A percentile compares a stretch with the other conserved stretches of the same genome.
phyloP scores from a whole-genome alignment of 2,113 vertebrate genomes.

The Thinocorus orbignyianus region DNA sequence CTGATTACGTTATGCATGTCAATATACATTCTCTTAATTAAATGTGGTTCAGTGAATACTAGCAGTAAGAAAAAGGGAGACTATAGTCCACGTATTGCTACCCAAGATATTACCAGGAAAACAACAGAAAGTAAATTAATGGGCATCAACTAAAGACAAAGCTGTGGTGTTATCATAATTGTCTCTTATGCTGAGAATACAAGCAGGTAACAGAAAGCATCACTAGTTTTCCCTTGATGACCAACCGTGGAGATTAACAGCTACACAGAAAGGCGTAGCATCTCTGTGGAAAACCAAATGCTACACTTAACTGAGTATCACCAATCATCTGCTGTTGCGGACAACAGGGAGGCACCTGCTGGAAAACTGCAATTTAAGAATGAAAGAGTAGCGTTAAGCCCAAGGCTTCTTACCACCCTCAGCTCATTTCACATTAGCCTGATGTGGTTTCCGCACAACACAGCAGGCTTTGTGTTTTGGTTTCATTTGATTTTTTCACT shows the following conservation, averaged over 20 bases:
- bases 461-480: background rate
- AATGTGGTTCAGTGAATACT: constrained; percentile 51
- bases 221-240: background rate
- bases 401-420: background rate
- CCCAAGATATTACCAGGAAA: background rate
- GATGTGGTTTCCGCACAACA: background rate
- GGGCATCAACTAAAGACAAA: background rate
- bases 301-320: background rate
- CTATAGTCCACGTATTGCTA: background rate
- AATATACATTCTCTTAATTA: constrained; percentile 72
- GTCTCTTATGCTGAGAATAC: background rate
- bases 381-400: background rate
- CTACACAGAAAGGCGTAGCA: background rate
- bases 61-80: background rate
- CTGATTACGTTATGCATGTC: constrained; percentile 57
- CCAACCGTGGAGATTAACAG: background rate
- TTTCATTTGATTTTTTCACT: background rate
- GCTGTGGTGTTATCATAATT: background rate
- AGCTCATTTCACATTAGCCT: background rate
- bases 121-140: background rate
- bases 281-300: background rate
- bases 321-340: background rate
- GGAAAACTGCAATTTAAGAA: background rate
- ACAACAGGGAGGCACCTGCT: background rate
- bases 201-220: background rate